Base-by-base conservation (phyloP, 2,797 vertebrate species). In the Parauchenoglanis punctatus region DNA sequence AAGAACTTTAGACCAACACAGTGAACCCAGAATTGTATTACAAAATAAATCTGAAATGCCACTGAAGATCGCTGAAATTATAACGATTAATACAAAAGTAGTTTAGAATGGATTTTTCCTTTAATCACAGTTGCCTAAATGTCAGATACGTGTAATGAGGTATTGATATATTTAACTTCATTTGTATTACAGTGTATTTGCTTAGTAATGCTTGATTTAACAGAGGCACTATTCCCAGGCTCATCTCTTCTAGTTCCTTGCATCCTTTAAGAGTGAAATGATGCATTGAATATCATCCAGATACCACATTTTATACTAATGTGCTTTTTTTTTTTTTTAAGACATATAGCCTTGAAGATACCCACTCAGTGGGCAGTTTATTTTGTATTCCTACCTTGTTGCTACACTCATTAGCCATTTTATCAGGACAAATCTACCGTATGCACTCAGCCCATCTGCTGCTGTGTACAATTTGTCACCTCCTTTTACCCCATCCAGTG, bases 251-350 rank as follows among this genome's bases (percentile, higher is more conserved):
- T n/a, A 31, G 23, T 67, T 8, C 17, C 61, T 15, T 25, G 56
- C n/a, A 54, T 77, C 20, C 15, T 59, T 81, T 61, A 83, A n/a
- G 25, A 83, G 61, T 83, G 25, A 67, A 83, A 83, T 83, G 61
- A 67, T 83, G 44, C n/a, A 67, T 67, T n/a, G 31, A 23, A 56
- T n/a, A 56, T 78, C 76, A 56, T 78, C 52, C 58, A 59, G 80
- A 83, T 83, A 17, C 7, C 78, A 59, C 12, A 40, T 25, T 44
- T 61, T 25, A 31, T 83, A 25, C 15, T 67, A 67, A 67, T 2
- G 2, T 17, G 52, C 8, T 25, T 67, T 44, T 40, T 40, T 40
- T 35, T 35, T 40, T 40, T 40, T 28, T 31, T 83, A 31, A 15
- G 61, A 20, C 25, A 4, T 52, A 52, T 46, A 61, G 35, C 59